Conservation (phyloP, 1,140 invertebrate genomes). For the Homalodisca vitripennis region DNA sequence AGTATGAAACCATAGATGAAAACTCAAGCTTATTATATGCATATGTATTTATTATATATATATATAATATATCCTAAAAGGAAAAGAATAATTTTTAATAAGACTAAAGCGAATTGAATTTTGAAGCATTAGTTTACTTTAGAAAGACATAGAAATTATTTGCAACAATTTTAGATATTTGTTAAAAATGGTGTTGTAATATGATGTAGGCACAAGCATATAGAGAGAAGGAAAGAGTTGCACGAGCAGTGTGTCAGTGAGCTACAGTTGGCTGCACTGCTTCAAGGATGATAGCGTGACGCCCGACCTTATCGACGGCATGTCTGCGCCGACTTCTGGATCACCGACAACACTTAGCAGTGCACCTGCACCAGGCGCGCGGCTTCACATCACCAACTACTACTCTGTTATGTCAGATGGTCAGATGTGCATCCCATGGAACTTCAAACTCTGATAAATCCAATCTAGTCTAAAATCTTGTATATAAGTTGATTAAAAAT, state of each 20-base stretch:
- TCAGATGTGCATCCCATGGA: slow-evolving; percentile 89
- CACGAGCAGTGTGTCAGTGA: slow-evolving; percentile 62
- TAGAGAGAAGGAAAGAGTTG: slow-evolving; percentile 71
- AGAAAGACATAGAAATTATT: no score
- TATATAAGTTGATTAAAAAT: no score
- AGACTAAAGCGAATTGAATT: no score
- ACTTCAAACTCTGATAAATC: slow-evolving; percentile 83
- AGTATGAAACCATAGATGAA: no score
- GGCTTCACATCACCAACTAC: slow-evolving; percentile 84
- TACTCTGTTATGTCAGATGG: slow-evolving; percentile 90
- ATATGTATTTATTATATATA: no score
- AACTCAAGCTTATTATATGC: no score
- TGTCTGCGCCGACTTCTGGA: slow-evolving; percentile 72
- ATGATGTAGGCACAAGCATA: slow-evolving; percentile 68
- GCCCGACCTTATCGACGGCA: slow-evolving; percentile 82
- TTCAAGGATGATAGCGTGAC: slow-evolving; percentile 90
- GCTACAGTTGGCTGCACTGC: slow-evolving; percentile 66
- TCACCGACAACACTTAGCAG: slow-evolving; percentile 50
- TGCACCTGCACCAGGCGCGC: slow-evolving; percentile 55
- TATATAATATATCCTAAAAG: no score
- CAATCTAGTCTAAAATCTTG: no score
- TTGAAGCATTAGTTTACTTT: no score
- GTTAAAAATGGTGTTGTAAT: no score
- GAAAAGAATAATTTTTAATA: no score
- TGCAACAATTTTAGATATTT: no score